A percentile compares a stretch with the other conserved stretches of the same genome.
Evolutionary conservation across 2,888 invertebrate genomes (phyloP).

Genomic region (Oscheius onirici): DNA sequence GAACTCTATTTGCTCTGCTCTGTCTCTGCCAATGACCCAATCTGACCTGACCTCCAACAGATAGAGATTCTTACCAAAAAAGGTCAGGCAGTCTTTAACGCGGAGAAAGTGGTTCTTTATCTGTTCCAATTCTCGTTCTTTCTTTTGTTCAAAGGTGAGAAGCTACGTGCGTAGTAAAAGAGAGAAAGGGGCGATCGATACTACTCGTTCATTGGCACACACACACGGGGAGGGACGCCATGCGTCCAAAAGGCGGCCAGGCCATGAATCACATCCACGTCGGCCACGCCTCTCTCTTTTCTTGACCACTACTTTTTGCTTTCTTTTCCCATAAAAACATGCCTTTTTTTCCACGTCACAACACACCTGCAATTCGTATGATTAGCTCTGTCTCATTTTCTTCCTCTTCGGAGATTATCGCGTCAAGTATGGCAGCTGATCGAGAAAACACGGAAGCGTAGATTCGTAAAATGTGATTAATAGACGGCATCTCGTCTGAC

Average conservation of each 20-base stretch:
- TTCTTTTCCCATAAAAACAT: neutral
- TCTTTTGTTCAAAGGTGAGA: conserved; percentile 5
- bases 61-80: neutral
- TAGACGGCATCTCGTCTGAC: too few relatives aligned
- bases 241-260: conserved; percentile 3
- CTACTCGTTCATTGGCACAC: conserved; percentile 33
- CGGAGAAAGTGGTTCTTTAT: neutral
- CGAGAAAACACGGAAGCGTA: neutral
- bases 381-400: neutral
- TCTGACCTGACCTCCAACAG: neutral
- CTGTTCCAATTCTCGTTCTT: neutral
- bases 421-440: neutral
- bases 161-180: neutral
- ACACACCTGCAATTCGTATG: neutral
- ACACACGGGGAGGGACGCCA: conserved; percentile 20
- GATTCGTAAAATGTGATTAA: too few relatives aligned
- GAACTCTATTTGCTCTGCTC: neutral
- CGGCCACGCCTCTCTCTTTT: neutral
- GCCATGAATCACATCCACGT: conserved; percentile 1
- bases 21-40: neutral
- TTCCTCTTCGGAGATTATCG: neutral
- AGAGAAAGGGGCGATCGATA: conserved; percentile 28
- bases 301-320: neutral
- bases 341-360: neutral
- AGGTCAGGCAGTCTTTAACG: neutral